A percentile compares a stretch with the other conserved stretches of the same genome.
These are phyloP conservation scores for Diorhabda carinulata DNA, from an alignment of 1,140 invertebrate species.

Conservation along the genomic window DNA sequence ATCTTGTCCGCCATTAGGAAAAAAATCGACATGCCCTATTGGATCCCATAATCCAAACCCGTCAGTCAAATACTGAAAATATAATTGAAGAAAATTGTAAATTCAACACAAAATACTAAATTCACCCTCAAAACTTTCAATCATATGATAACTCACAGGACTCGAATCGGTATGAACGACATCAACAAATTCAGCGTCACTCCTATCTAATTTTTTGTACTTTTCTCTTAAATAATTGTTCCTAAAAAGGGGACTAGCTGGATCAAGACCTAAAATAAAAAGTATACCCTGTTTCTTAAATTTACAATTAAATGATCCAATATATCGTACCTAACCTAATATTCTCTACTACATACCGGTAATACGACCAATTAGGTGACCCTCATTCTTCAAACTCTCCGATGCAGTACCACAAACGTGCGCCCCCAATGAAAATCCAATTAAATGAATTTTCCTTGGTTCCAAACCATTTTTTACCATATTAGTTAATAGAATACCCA, in stretches of 20 bases:
- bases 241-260: constrained; percentile 64
- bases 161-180: constrained; percentile 83
- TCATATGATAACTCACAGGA: constrained; percentile 36
- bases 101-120: not conserved
- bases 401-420: constrained; percentile 72
- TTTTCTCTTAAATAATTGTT: constrained; percentile 51
- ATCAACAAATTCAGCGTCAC: constrained; percentile 79
- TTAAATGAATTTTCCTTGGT: constrained; percentile 59
- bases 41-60: constrained; percentile 48
- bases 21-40: constrained; percentile 65
- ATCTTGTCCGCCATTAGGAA: constrained; percentile 65
- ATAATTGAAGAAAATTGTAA: not conserved
- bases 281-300: not conserved
- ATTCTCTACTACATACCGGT: constrained; percentile 51
- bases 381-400: constrained; percentile 55
- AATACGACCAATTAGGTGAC: constrained; percentile 62
- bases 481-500: constrained; percentile 56
- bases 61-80: constrained; percentile 41
- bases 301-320: not conserved
- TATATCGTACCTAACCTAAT: not conserved
- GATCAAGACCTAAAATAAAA: constrained; percentile 55
- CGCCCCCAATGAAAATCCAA: constrained; percentile 76
- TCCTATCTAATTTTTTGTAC: constrained; percentile 66
- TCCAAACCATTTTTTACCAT: constrained; percentile 52
- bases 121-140: not conserved